A percentile compares a stretch with the other conserved stretches of the same genome.
Evolutionary conservation across 1,140 invertebrate species (phyloP).

Genomic region (Zaprionus nigranus): DNA sequence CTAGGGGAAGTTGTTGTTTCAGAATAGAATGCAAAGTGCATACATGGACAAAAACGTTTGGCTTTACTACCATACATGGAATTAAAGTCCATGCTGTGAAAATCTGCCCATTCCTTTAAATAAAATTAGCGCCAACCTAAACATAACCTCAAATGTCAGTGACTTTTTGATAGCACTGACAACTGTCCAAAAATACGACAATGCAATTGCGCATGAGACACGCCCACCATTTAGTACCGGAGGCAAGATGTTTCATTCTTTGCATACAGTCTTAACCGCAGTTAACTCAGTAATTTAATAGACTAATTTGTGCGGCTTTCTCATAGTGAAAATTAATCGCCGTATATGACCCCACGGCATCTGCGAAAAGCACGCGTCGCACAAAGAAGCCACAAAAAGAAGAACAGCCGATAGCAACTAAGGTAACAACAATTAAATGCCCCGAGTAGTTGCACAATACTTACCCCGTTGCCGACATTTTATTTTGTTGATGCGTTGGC

Average conservation of each 20-base stretch:
- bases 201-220: slow-evolving; percentile 68
- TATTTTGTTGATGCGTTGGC: slow-evolving; percentile 44
- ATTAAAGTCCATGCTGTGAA: slow-evolving; percentile 54
- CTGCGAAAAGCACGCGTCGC: slow-evolving; percentile 66
- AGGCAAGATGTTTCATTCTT: neutral
- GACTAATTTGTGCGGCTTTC: slow-evolving; percentile 7
- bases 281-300: slow-evolving; percentile 11
- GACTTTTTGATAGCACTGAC: slow-evolving; percentile 22
- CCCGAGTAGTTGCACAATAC: slow-evolving; percentile 19
- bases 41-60: slow-evolving; percentile 28
- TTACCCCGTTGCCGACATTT: slow-evolving; percentile 71
- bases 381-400: slow-evolving; percentile 78
- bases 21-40: slow-evolving; percentile 23
- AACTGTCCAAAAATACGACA: slow-evolving; percentile 51
- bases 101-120: slow-evolving; percentile 33
- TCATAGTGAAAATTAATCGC: slow-evolving; percentile 68
- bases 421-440: neutral
- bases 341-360: slow-evolving; percentile 29
- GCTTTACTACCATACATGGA: slow-evolving; percentile 48
- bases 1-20: slow-evolving; percentile 22
- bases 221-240: slow-evolving; percentile 44
- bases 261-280: neutral
- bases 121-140: slow-evolving; percentile 50
- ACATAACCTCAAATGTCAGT: slow-evolving; percentile 72
- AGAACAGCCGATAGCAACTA: neutral